Conservation (phyloP, 2,797 vertebrate species). For the Catharus ustulatus region DNA sequence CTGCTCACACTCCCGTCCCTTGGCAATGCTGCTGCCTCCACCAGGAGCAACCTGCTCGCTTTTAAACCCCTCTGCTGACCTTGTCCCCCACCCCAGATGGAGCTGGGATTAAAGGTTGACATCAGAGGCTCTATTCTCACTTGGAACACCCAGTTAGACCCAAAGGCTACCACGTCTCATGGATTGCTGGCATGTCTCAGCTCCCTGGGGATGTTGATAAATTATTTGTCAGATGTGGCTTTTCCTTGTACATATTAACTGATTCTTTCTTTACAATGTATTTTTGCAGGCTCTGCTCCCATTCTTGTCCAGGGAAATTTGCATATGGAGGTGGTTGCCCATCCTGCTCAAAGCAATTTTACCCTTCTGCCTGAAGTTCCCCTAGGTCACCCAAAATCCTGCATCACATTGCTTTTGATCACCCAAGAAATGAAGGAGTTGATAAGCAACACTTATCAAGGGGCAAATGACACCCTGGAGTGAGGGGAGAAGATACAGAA, state of each 20-base stretch:
- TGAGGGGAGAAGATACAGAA: neutral
- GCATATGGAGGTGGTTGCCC: neutral
- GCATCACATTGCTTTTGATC: neutral
- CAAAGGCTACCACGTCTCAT: neutral
- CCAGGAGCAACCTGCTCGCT: neutral
- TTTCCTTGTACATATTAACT: slow-evolving; percentile 36
- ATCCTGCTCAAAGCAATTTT: neutral
- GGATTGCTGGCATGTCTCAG: neutral
- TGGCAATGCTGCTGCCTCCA: neutral
- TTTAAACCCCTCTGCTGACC: slow-evolving; percentile 18
- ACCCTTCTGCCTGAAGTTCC: neutral
- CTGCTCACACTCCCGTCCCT: neutral
- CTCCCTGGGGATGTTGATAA: neutral
- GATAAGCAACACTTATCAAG: neutral
- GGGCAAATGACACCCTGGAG: neutral
- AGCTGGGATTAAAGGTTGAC: slow-evolving; percentile 34
- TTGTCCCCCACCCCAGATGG: neutral
- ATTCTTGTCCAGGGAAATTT: neutral
- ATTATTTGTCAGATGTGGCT: neutral
- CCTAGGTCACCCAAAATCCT: neutral
- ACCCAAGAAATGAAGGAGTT: neutral
- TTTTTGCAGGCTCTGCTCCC: neutral
- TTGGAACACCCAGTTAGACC: neutral
- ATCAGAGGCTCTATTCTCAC: neutral
- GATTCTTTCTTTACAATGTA: neutral